These are phyloP conservation scores for Yponomeuta cagnagella DNA, from an alignment of 2,888 invertebrate genomes.

Conservation along the genomic window DNA sequence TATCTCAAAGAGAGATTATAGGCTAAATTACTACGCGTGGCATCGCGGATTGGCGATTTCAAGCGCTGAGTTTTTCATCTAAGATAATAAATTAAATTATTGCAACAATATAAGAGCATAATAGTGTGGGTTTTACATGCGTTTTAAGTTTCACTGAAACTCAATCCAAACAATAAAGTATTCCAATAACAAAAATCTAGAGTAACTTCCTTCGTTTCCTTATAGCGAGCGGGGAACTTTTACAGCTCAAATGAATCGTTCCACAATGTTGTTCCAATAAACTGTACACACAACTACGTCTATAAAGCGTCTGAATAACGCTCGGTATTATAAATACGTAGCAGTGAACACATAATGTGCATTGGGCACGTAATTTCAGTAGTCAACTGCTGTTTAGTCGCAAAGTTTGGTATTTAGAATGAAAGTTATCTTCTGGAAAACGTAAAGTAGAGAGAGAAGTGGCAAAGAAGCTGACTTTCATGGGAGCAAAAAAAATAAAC, in stretches of 20 bases:
- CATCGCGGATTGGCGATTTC: no score
- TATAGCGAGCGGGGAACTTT: not conserved
- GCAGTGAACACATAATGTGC: not conserved
- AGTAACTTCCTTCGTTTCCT: not conserved
- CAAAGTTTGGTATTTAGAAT: not conserved
- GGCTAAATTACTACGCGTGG: no score
- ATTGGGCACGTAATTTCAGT: not conserved
- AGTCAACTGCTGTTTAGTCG: not conserved
- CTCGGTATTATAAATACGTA: not conserved
- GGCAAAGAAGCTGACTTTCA: no score
- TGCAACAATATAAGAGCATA: not conserved
- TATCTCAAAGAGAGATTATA: no score
- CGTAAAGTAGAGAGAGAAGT: no score
- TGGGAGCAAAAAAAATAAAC: no score
- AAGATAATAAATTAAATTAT: not conserved
- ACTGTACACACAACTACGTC: not conserved
- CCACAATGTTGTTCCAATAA: conserved; percentile 9
- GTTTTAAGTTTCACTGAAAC: not conserved
- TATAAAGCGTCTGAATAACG: not conserved
- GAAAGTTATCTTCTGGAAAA: no score
- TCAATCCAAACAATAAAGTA: not conserved
- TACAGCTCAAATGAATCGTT: not conserved
- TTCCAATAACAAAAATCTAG: conserved; percentile 2
- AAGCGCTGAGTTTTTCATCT: no score
- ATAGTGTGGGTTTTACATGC: not conserved